These are phyloP conservation scores for Diachrysia chrysitis DNA, from an alignment of 2,888 invertebrate genomes.

Conservation along the genomic window DNA sequence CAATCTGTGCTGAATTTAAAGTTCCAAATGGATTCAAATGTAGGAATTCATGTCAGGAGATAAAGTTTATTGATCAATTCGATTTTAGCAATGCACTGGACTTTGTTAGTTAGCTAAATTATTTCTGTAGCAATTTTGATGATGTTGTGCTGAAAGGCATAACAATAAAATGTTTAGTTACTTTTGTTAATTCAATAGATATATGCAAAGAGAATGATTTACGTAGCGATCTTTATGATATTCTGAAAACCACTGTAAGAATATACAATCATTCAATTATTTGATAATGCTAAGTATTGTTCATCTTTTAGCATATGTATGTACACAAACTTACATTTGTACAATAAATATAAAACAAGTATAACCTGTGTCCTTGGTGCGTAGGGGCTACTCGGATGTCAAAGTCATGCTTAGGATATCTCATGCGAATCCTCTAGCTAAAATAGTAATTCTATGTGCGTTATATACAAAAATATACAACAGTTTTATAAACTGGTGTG, in stretches of 20 bases:
- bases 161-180: slow-evolving; percentile 25
- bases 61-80: not conserved
- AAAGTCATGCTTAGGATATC: slow-evolving; percentile 53
- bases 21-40: not conserved
- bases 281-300: slow-evolving; percentile 9
- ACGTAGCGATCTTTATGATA: slow-evolving; percentile 7
- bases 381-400: slow-evolving; percentile 59
- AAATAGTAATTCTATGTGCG: slow-evolving; percentile 58
- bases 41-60: not conserved
- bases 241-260: not conserved
- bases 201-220: slow-evolving; percentile 7
- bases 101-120: slow-evolving; percentile 28
- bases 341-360: slow-evolving; percentile 55
- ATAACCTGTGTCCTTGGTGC: slow-evolving; percentile 73
- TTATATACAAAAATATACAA: slow-evolving; percentile 53
- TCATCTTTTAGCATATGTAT: slow-evolving; percentile 10
- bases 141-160: slow-evolving; percentile 28
- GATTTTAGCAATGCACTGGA: slow-evolving; percentile 21
- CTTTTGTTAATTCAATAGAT: not conserved
- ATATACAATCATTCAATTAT: not conserved
- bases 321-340: slow-evolving; percentile 10
- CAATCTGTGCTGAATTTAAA: slow-evolving; percentile 31
- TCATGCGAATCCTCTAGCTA: slow-evolving; percentile 61
- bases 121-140: slow-evolving; percentile 21
- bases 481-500: slow-evolving; percentile 27